phyloP scores from a whole-genome alignment of 2,797 vertebrate genomes.

The Spondyliosoma cantharus region DNA sequence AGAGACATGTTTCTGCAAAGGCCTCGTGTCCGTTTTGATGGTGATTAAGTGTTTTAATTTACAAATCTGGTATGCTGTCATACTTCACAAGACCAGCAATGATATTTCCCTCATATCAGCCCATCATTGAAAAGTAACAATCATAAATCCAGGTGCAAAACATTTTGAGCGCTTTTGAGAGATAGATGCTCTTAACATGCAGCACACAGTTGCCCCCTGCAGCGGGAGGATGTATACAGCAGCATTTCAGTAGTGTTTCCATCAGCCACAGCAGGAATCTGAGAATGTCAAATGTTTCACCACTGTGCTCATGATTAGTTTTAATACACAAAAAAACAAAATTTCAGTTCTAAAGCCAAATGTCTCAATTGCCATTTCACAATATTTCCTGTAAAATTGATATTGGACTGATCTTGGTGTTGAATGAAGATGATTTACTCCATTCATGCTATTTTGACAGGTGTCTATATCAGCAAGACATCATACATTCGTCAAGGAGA shows the following conservation, averaged over 20 bases:
- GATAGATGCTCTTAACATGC: neutral
- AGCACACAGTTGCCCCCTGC: neutral
- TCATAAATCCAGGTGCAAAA: neutral
- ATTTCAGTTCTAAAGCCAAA: neutral
- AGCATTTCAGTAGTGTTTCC: neutral
- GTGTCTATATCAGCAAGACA: slow-evolving; percentile 97
- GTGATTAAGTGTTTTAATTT: slow-evolving; percentile 75
- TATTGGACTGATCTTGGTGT: neutral
- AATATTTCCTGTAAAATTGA: neutral
- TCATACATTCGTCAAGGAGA: slow-evolving; percentile 98
- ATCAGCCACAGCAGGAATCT: neutral
- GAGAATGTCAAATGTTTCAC: neutral
- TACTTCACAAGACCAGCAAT: neutral
- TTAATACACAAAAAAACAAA: neutral
- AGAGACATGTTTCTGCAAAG: slow-evolving; percentile 97
- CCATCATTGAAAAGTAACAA: neutral
- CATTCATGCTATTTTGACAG: slow-evolving; percentile 73
- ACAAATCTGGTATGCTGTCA: neutral
- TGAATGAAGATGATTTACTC: neutral
- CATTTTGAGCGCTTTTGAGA: neutral
- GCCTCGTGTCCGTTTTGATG: slow-evolving; percentile 96
- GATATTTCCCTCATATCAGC: neutral
- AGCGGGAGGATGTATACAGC: neutral
- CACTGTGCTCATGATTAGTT: neutral
- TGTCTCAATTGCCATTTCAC: neutral